Evolutionary conservation across 2,888 invertebrate genomes (phyloP).

Genomic region (Chromoteleia sp.): DNA sequence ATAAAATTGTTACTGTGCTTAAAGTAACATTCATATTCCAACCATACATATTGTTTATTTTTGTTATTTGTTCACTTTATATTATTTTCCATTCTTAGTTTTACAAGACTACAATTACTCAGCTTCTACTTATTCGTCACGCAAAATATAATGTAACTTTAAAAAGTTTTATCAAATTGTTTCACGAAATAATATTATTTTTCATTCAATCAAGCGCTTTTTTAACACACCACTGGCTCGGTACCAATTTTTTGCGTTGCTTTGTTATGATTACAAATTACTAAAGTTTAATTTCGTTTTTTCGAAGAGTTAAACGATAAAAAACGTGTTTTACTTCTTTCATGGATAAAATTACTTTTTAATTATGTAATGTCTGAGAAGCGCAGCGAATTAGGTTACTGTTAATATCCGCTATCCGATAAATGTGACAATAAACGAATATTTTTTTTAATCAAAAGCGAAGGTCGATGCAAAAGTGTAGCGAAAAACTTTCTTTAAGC

Average conservation of each 20-base stretch:
- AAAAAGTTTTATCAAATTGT: background rate
- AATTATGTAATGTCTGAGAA: constrained; percentile 32
- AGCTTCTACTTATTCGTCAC: too few species aligned
- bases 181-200: constrained; percentile 6
- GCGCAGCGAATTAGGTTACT: constrained; percentile 16
- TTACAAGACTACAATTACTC: too few species aligned
- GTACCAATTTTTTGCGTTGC: constrained; percentile 17
- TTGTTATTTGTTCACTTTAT: too few species aligned
- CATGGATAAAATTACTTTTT: constrained; percentile 25
- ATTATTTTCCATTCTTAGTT: too few species aligned
- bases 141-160: too few species aligned
- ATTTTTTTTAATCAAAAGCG: constrained; percentile 5
- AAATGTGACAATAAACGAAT: constrained; percentile 13
- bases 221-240: constrained; percentile 3
- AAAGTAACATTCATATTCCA: too few species aligned
- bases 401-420: constrained; percentile 11
- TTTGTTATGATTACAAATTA: constrained; percentile 27
- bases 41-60: too few species aligned
- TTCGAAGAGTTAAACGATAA: constrained; percentile 7
- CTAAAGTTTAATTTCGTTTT: constrained; percentile 26
- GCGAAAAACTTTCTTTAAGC: constrained; percentile 3
- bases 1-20: too few species aligned
- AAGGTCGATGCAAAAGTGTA: background rate
- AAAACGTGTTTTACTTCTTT: constrained; percentile 24
- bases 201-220: constrained; percentile 28